Evolutionary conservation across 64 coral and sea anemone genomes (phyloP), one percentile per base, ranked within the genome.

Genomic region (Montipora capricornis): DNA sequence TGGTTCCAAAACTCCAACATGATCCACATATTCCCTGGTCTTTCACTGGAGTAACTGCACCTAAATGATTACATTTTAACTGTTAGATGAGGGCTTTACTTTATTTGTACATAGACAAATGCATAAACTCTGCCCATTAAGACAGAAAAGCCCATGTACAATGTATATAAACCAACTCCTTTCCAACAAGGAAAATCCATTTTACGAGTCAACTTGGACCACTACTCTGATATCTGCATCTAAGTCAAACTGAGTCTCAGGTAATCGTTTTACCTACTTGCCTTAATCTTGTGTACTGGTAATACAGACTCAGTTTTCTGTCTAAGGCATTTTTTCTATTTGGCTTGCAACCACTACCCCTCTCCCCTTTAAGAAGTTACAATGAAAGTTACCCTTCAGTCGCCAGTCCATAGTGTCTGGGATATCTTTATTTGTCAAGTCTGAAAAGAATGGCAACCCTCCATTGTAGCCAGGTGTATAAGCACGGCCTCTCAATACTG

Each of bases 21-120:
- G 98, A 99, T 16, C 98, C 98, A 94, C 98, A 99, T 2, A 96
- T 89, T 80, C 88, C 97, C 78, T 98, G 97, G 53, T 98, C 97
- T 89, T 98, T 98, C 2, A 98, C 97, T 76, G 97, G 94, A 14
- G 97, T 98, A 37, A 98, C 97, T n/a, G 97, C 97, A n/a, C 97
- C 97, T 98, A 22, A 85, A 84, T 20, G 24, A 20, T 74, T 26
- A 49, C 79, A 17, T 76, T 76, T 26, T 9, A 52, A 49, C 17
- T 5, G 20, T 4, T 13, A 62, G 10, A 4, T 82, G 20, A 64
- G 61, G 13, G 14, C 14, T 64, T 55, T 64, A 55, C 52, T 55
- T 55, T 4, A 64, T 64, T 37, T 37, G 37, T 37, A 37, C 37
- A 37, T 37, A 37, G 37, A 37, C 37, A 37, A 37, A 37, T 37